Percentiles rank a stretch among this genome's conserved stretches.
These are phyloP conservation scores for Colinus virginianus DNA, from an alignment of 2,113 vertebrate species.

Conservation along the genomic window DNA sequence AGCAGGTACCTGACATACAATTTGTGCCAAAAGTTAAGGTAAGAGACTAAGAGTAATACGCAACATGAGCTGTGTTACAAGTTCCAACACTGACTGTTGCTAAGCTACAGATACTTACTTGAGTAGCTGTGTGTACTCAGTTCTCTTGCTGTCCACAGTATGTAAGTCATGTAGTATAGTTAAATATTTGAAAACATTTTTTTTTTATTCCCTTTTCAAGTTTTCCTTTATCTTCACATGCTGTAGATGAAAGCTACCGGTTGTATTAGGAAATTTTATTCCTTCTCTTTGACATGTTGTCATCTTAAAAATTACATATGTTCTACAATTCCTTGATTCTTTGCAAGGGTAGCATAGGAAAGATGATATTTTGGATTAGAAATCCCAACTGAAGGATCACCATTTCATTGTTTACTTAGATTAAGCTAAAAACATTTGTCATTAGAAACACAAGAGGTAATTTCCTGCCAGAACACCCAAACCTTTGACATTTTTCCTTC, in stretches of 20 bases:
- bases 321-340: not conserved
- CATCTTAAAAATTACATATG: not conserved
- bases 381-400: conserved; percentile 77
- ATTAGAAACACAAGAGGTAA: conserved; percentile 71
- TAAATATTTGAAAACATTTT: not conserved
- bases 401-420: conserved; percentile 86
- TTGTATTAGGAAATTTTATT: not conserved
- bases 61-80: not conserved
- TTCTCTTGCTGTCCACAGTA: not conserved
- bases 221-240: not conserved
- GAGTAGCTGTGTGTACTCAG: not conserved
- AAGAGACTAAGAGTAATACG: not conserved
- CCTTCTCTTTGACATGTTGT: not conserved
- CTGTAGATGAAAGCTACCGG: not conserved
- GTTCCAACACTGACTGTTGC: not conserved
- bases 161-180: not conserved
- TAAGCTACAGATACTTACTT: not conserved
- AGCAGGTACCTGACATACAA: accelerated
- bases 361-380: conserved; percentile 75
- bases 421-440: conserved; percentile 80
- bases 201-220: not conserved
- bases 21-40: not conserved
- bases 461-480: conserved; percentile 79
- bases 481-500: conserved; percentile 84
- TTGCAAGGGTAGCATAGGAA: conserved; percentile 19